Base-by-base conservation (phyloP, 2,797 vertebrate species). In the Sternarchorhynchus goeldii region DNA sequence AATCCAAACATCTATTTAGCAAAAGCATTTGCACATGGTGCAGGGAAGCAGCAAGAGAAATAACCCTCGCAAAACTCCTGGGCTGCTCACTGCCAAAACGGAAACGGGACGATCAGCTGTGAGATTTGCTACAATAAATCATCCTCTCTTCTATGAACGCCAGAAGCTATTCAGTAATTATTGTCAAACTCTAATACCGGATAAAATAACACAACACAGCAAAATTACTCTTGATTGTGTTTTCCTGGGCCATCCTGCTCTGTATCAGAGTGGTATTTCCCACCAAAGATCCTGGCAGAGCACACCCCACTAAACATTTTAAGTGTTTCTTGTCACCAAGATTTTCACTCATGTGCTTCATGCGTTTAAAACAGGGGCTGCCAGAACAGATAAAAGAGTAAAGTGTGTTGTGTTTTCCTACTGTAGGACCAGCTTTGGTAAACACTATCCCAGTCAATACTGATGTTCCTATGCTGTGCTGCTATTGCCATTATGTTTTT, bases 1-100 rank as follows among this genome's bases (percentile, higher is more conserved):
- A 59, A 84, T 59, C 17, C 50, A 74, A 83, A 80, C 39, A 68
- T 58, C 29, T 65, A 79, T 75, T 78, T 72, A 57, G 31, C 59
- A 76, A 62, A 77, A 70, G 31, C 16, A 32, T 73, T 64, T n/a
- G 39, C 17, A 50, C 29, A 56, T 70, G 63, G 68, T 69, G 41
- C 31, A 62, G 31, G 68, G 62, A 59, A 50, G 20, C 41, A 31
- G 12, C 18, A 70, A 69, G 39, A 18, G n/a, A 76, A 73, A 64
- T 29, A 60, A 59, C 53, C 65, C 1, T 20, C 25, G 5, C 8
- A 50, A 80, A 69, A 63, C 20, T 55, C 7, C 16, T 10, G 2
- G 31, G 60, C 25, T 17, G 29, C 5, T 29, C 50, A 17, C 10
- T 72, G 62, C 39, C 68, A 62, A 62, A 66, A 36, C 25, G 18